phyloP scores from a whole-genome alignment of 1,140 invertebrate genomes.

The Micrasema minimum region DNA sequence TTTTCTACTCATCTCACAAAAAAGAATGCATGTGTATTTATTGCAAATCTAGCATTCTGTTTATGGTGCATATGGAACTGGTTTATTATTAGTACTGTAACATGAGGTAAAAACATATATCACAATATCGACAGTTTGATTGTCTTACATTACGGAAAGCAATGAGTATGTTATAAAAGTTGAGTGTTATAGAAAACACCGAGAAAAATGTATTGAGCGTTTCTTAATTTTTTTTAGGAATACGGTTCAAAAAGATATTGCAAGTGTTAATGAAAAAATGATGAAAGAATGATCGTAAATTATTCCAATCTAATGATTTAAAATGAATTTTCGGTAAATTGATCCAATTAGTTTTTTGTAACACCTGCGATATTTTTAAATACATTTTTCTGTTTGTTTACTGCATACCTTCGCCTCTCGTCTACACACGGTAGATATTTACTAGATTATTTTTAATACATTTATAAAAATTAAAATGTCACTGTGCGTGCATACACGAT shows the following conservation, averaged over 20 bases:
- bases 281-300: no score
- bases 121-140: slow-evolving; percentile 49
- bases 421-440: slow-evolving; percentile 6
- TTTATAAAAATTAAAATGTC: slow-evolving; percentile 54
- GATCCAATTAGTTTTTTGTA: no score
- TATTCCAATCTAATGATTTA: no score
- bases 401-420: slow-evolving; percentile 44
- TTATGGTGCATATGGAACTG: not conserved
- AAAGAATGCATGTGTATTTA: no score
- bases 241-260: not conserved
- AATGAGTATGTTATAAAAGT: no score
- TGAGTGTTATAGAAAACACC: not conserved
- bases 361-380: no score
- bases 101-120: slow-evolving; percentile 25
- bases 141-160: slow-evolving; percentile 18
- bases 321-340: no score
- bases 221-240: not conserved
- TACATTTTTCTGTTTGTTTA: no score
- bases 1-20: no score
- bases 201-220: not conserved
- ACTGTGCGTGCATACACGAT: slow-evolving; percentile 45
- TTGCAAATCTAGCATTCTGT: not conserved
- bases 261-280: no score
- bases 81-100: not conserved
- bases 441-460: slow-evolving; percentile 50